These are phyloP conservation scores for Brenthis daphne DNA, from an alignment of 2,888 invertebrate genomes.

Conservation along the genomic window DNA sequence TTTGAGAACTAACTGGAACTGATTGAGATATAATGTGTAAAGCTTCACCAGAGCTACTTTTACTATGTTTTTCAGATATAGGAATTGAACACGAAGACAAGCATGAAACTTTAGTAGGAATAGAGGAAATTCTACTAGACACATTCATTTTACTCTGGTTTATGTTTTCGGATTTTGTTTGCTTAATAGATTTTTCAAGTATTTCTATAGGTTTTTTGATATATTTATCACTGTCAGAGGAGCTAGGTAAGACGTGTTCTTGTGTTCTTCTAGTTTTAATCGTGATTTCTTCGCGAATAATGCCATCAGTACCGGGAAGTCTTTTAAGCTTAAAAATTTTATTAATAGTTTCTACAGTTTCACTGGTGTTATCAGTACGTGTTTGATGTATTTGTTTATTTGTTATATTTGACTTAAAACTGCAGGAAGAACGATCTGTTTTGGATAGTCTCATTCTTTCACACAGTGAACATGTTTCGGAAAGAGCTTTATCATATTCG, in stretches of 20 bases:
- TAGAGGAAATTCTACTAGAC: not conserved
- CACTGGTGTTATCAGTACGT: constrained; percentile 37
- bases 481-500: not conserved
- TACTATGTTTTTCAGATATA: not conserved
- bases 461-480: constrained; percentile 5
- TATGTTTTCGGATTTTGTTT: constrained; percentile 15
- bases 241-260: constrained; percentile 41
- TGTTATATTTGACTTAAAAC: constrained; percentile 24
- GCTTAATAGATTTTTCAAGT: constrained; percentile 6
- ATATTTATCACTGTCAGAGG: constrained; percentile 5
- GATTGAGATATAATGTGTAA: constrained; percentile 14
- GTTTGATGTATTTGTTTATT: constrained; percentile 8
- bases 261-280: constrained; percentile 52
- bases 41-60: constrained; percentile 4
- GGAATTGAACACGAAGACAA: not conserved
- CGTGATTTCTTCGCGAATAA: constrained; percentile 51
- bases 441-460: not conserved
- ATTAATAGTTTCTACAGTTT: constrained; percentile 50
- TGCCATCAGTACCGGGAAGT: constrained; percentile 50
- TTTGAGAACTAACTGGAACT: constrained; percentile 3
- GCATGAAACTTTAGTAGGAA: not conserved
- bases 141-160: not conserved
- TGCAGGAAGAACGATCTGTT: constrained; percentile 5
- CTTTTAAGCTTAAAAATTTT: constrained; percentile 52
- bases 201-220: not conserved